phyloP scores from a whole-genome alignment of 30 jellyfish, hydroid and myxozoan genomes.

The Nemopilema nomurai region DNA sequence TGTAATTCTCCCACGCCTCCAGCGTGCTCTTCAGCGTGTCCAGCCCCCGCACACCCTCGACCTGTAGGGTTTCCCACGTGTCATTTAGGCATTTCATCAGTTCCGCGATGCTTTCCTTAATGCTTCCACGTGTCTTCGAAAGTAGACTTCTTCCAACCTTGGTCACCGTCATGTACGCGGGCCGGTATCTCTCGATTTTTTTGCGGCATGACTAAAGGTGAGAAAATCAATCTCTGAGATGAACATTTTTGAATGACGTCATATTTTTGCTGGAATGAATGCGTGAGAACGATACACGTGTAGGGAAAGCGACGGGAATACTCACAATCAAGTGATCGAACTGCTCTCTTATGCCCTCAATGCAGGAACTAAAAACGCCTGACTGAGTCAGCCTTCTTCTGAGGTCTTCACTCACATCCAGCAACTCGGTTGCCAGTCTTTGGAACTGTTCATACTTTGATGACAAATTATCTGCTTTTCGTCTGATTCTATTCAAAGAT shows the following conservation, averaged over 20 bases:
- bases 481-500: constrained; percentile 36
- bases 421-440: constrained; percentile 57
- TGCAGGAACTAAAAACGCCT: constrained; percentile 34
- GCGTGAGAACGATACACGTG: not conserved
- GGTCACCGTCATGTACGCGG: constrained; percentile 51
- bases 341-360: constrained; percentile 66
- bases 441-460: constrained; percentile 66
- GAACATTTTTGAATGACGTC: no score
- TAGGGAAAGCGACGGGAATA: not conserved
- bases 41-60: constrained; percentile 20
- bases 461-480: constrained; percentile 19
- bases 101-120: constrained; percentile 24
- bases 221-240: not conserved
- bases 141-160: constrained; percentile 34
- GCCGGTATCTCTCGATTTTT: constrained; percentile 36
- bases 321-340: constrained; percentile 48
- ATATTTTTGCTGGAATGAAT: no score
- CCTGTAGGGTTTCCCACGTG: constrained; percentile 51
- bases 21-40: constrained; percentile 45
- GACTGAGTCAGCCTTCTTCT: constrained; percentile 10
- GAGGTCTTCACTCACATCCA: constrained; percentile 55
- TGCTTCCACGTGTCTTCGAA: constrained; percentile 12
- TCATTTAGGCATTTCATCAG: constrained; percentile 46
- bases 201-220: constrained; percentile 45
- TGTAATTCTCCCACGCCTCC: constrained; percentile 88